Percentiles rank a stretch among this genome's conserved stretches.
These are phyloP conservation scores for Aphis craccivora DNA, from an alignment of 1,140 invertebrate genomes.

Conservation along the genomic window DNA sequence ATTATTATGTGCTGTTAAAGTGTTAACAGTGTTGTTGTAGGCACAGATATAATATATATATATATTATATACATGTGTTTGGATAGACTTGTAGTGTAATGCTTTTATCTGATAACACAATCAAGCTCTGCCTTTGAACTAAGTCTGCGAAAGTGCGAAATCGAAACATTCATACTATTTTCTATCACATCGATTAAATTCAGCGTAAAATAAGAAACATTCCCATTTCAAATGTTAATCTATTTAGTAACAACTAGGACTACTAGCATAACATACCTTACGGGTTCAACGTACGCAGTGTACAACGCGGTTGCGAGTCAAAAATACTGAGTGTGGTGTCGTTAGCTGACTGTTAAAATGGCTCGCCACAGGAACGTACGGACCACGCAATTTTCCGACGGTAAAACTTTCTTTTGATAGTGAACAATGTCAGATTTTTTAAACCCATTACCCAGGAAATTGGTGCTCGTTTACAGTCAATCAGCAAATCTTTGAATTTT, in stretches of 20 bases:
- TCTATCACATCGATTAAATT: background rate
- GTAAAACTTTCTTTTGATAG: constrained; percentile 63
- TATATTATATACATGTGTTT: too few species aligned
- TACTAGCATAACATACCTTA: background rate
- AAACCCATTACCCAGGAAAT: background rate
- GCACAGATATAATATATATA: too few species aligned
- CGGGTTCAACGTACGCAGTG: background rate
- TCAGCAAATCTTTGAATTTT: background rate
- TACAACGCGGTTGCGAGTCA: background rate
- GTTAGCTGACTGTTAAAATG: constrained; percentile 67
- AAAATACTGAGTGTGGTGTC: background rate
- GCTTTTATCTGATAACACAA: background rate
- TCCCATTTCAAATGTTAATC: background rate
- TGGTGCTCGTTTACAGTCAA: background rate
- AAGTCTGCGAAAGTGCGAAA: background rate
- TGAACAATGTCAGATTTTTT: background rate
- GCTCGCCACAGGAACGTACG: constrained; percentile 80
- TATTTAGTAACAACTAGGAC: background rate
- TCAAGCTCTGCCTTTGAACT: background rate
- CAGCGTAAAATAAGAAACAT: background rate
- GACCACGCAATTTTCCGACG: constrained; percentile 77
- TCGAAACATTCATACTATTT: background rate
- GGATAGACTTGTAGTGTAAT: too few species aligned
- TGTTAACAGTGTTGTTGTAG: too few species aligned
- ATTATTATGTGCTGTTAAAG: too few species aligned